Conservation (phyloP, 2,113 vertebrate species). For the human (Homo sapiens) region DNA sequence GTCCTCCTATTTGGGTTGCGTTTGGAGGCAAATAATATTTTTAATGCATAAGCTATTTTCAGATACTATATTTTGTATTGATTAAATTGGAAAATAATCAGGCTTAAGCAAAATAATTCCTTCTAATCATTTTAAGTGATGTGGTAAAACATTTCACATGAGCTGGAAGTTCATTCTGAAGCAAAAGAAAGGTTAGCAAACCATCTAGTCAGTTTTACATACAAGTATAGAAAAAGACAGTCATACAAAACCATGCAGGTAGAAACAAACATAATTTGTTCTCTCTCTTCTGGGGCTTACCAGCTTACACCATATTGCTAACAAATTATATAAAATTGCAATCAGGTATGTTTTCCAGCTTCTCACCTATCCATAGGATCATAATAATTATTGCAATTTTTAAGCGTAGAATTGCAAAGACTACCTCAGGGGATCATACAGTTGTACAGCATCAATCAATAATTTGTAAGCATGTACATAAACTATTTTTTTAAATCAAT, state of each 20-base stretch:
- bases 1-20: slow-evolving; percentile 71
- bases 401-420: background rate
- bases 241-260: background rate
- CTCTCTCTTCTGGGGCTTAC: background rate
- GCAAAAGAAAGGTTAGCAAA: slow-evolving; percentile 27
- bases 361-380: background rate
- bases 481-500: background rate
- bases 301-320: background rate
- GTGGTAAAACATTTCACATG: slow-evolving; percentile 38
- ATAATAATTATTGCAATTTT: background rate
- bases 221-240: background rate
- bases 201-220: background rate
- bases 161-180: slow-evolving; percentile 11
- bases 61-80: slow-evolving; percentile 23
- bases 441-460: background rate
- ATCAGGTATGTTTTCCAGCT: background rate
- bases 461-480: background rate
- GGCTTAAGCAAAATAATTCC: slow-evolving; percentile 43
- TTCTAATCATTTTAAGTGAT: slow-evolving; percentile 51
- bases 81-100: slow-evolving; percentile 67
- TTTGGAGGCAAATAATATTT: slow-evolving; percentile 61
- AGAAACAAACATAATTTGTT: background rate
- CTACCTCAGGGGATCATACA: background rate
- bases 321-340: background rate
- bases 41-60: slow-evolving; percentile 55